Conservation (phyloP, 2,797 vertebrate species). For the Catostomus latipinnis region DNA sequence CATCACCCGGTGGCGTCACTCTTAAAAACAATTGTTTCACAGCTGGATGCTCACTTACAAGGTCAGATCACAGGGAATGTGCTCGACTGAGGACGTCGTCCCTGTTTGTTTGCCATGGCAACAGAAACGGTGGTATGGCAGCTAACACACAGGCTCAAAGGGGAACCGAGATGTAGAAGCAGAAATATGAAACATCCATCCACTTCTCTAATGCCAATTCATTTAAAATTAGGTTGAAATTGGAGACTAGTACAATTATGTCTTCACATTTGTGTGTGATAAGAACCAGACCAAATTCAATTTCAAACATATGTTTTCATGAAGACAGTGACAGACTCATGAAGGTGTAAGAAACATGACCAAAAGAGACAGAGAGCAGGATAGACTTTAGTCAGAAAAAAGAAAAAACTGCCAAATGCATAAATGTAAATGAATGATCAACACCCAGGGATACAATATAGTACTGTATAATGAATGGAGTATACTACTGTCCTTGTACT, state of each 20-base stretch:
- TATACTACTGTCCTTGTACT: no score
- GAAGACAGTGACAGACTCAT: no score
- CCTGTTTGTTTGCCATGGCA: slow-evolving; percentile 74
- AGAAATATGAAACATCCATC: slow-evolving; percentile 44
- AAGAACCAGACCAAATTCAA: no score
- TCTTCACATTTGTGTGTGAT: background rate
- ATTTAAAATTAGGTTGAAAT: background rate
- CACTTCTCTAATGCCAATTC: slow-evolving; percentile 2
- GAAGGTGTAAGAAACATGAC: no score
- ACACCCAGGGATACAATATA: background rate
- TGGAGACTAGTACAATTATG: background rate
- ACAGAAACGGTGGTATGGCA: slow-evolving; percentile 64
- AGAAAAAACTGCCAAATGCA: background rate
- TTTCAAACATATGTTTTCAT: no score
- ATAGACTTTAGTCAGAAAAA: no score
- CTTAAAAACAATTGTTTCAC: slow-evolving; percentile 46
- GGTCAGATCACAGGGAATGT: slow-evolving; percentile 45
- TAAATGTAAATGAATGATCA: background rate
- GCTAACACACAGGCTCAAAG: slow-evolving; percentile 50
- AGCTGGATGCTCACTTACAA: slow-evolving; percentile 37
- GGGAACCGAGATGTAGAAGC: slow-evolving; percentile 9
- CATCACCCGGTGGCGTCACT: slow-evolving; percentile 53
- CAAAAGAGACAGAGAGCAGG: no score
- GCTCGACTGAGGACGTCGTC: slow-evolving; percentile 59
- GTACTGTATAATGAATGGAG: no score